Conservation (phyloP, 2,888 invertebrate genomes). For the Panorpa germanica region DNA sequence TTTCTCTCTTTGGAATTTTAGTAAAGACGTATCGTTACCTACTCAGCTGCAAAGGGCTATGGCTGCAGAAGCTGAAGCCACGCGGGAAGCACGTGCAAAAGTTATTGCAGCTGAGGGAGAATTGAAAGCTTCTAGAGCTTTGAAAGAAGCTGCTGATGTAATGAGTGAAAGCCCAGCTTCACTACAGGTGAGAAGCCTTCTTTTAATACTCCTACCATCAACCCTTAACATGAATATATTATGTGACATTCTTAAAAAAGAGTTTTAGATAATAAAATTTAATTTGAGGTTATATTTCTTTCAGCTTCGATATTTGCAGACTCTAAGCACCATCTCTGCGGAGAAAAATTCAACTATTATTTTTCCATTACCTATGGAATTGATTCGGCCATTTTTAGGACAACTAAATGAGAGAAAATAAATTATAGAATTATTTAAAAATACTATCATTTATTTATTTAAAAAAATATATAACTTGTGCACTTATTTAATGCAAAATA, state of each 20-base stretch:
- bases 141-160: slow-evolving; percentile 71
- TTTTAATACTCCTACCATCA: too few species aligned
- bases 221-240: too few species aligned
- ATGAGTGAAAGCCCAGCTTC: slow-evolving; percentile 58
- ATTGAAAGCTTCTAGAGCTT: slow-evolving; percentile 58
- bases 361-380: slow-evolving; percentile 80
- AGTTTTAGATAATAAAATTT: slow-evolving; percentile 20
- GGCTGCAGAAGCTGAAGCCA: slow-evolving; percentile 69
- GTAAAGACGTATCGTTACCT: slow-evolving; percentile 63
- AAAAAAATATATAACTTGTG: too few species aligned
- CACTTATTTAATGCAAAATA: too few species aligned
- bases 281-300: slow-evolving; percentile 18
- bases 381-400: slow-evolving; percentile 33
- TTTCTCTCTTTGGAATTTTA: slow-evolving; percentile 17
- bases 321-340: slow-evolving; percentile 75
- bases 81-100: slow-evolving; percentile 60
- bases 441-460: too few species aligned
- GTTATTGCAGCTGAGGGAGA: slow-evolving; percentile 72
- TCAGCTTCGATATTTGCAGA: slow-evolving; percentile 42
- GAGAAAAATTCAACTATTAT: slow-evolving; percentile 93
- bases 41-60: slow-evolving; percentile 60
- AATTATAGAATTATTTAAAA: too few species aligned
- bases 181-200: slow-evolving; percentile 30
- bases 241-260: not conserved
- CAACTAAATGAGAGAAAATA: too few species aligned